Percentiles rank a stretch among this genome's conserved stretches.
phyloP scores from a whole-genome alignment of 1,140 invertebrate genomes.

The Scaptomyza montana region DNA sequence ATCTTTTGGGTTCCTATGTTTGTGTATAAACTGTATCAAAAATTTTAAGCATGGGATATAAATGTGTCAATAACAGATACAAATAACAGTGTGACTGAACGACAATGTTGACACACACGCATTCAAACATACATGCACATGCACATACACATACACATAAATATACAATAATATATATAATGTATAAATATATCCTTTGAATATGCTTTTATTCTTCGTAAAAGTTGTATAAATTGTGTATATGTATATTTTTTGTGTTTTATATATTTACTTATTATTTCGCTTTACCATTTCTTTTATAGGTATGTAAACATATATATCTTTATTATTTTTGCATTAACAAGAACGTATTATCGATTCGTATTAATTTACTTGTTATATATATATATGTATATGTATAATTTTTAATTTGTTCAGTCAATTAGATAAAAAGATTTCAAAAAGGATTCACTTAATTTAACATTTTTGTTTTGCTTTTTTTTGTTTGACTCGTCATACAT shows the following conservation, averaged over 20 bases:
- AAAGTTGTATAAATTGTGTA: slow-evolving; percentile 78
- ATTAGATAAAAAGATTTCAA: slow-evolving; percentile 80
- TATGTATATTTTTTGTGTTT: slow-evolving; percentile 45
- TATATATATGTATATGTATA: slow-evolving; percentile 44
- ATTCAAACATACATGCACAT: slow-evolving; percentile 3
- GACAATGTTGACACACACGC: slow-evolving; percentile 46
- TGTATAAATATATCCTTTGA: slow-evolving; percentile 63
- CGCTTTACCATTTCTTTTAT: background rate
- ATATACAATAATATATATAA: slow-evolving; percentile 52
- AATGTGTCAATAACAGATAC: slow-evolving; percentile 61
- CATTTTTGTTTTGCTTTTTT: slow-evolving; percentile 50
- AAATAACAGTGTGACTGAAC: slow-evolving; percentile 62
- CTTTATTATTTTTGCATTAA: slow-evolving; percentile 29
- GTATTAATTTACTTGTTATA: slow-evolving; percentile 66
- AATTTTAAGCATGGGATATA: slow-evolving; percentile 42
- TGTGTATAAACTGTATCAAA: slow-evolving; percentile 74
- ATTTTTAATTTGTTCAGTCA: slow-evolving; percentile 80
- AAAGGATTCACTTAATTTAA: slow-evolving; percentile 71
- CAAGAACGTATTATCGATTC: slow-evolving; percentile 74
- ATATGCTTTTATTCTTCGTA: slow-evolving; percentile 63
- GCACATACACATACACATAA: slow-evolving; percentile 5
- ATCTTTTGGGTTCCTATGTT: background rate
- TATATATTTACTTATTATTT: slow-evolving; percentile 48
- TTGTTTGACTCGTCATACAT: slow-evolving; percentile 20
- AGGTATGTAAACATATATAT: slow-evolving; percentile 26